Base-by-base conservation (phyloP, 2,113 vertebrate species). In the Chrysochloris asiatica region DNA sequence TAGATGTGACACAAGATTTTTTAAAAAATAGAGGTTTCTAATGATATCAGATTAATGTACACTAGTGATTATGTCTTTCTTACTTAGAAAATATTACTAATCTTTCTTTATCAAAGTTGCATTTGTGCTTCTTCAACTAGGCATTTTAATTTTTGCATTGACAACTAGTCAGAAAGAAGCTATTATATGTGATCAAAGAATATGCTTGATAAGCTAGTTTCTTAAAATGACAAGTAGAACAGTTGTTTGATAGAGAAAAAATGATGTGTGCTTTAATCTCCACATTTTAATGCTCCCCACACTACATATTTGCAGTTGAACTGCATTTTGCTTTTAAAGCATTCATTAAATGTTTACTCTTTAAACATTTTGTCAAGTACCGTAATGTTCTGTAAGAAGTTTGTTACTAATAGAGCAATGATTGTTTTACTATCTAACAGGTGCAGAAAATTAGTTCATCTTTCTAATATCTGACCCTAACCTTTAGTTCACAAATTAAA, bases 61-160 rank as follows among this genome's bases (percentile, higher is more conserved):
- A 89, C 45, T 79, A 79, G 47, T 85, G 83, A 85, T 93, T 86
- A 95, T 95, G 83, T 90, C 67, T 97, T 97, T 93, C 94, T 97
- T 97, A 97, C 84, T 89, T 92, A 90, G 84, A 97, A 92, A 52
- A 96, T 96, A 96, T 93, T 90, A 96, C 97, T 95, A 85, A 86
- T 97, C 67, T 80, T n/a, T 95, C 28, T 92, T 94, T 95, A 61
- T 52, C 3, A 24, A 84, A 94, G 78, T 2, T 78, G 13, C 21
- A 95, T 77, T 96, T 97, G 41, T 90, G 47, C 26, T 96, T 96
- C 94, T 54, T 95, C 90, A 97, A 96, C 36, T 45, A 97, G 83
- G 77, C 91, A 90, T 97, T 98, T 98, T 96, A 97, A 97, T 97
- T 98, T 97, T 97, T 95, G 96, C 11, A 12, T 91, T 97, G 96